phyloP scores from a whole-genome alignment of 2,113 vertebrate genomes.

The Crotalus horridus region DNA sequence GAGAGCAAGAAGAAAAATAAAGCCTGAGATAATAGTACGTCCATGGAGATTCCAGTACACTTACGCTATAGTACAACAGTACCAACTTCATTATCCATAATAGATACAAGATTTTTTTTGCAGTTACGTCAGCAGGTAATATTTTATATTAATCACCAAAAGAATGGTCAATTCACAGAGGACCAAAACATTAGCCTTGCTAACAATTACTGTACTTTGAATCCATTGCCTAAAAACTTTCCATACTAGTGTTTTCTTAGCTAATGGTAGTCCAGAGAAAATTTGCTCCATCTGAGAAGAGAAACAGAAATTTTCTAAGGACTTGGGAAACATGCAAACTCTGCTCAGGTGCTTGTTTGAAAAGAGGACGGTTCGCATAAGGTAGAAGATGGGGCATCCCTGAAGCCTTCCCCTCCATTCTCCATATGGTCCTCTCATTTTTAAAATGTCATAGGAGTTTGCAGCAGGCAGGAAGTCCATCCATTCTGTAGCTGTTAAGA shows the following conservation, averaged over 20 bases:
- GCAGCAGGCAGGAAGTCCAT: neutral
- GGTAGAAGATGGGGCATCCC: neutral
- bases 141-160: neutral
- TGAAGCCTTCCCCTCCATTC: neutral
- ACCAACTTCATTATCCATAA: neutral
- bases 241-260: neutral
- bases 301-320: neutral
- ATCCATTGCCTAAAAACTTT: neutral
- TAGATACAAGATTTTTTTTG: neutral
- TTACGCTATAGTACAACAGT: neutral
- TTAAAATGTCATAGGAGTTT: neutral
- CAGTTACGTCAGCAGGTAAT: neutral
- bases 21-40: neutral
- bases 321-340: neutral
- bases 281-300: neutral
- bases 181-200: neutral
- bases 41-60: neutral
- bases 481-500: neutral
- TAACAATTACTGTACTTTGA: neutral
- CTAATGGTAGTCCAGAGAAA: neutral
- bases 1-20: constrained; percentile 38
- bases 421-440: neutral
- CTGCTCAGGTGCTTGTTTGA: neutral
- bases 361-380: neutral
- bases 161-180: neutral